phyloP scores from a whole-genome alignment of 1,140 invertebrate genomes.

The Magallana ariakensis region DNA sequence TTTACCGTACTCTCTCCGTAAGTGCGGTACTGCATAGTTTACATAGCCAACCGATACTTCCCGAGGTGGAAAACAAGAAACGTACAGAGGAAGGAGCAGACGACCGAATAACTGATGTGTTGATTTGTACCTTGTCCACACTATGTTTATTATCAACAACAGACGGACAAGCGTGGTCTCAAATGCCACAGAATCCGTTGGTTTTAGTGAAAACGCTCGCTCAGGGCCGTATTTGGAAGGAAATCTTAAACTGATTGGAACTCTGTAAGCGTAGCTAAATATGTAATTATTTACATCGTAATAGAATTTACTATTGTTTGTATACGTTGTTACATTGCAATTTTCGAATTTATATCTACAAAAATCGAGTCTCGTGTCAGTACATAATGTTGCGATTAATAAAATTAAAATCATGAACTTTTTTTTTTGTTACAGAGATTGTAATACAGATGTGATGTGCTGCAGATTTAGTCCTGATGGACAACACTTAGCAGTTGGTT shows the following conservation, averaged over 20 bases:
- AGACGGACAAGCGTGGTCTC: conserved; percentile 40
- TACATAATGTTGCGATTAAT: neutral
- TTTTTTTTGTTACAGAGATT: conserved; percentile 65
- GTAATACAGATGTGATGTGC: conserved; percentile 71
- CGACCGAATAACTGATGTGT: conserved; percentile 29
- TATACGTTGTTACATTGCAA: too few species aligned
- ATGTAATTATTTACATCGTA: too few species aligned
- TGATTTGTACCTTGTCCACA: neutral
- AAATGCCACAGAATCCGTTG: neutral
- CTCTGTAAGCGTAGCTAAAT: conserved; percentile 62
- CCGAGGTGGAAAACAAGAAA: neutral
- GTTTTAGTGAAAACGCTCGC: conserved; percentile 47
- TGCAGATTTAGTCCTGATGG: conserved; percentile 71
- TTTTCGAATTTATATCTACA: too few species aligned
- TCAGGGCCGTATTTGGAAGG: conserved; percentile 69
- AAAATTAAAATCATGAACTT: neutral
- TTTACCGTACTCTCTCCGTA: neutral
- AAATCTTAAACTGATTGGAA: conserved; percentile 67
- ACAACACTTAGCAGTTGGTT: conserved; percentile 68
- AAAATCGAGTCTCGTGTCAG: neutral
- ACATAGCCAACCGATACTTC: conserved; percentile 19
- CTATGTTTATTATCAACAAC: conserved; percentile 35
- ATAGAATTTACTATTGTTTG: too few species aligned
- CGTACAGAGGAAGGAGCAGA: conserved; percentile 1
- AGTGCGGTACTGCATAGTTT: conserved; percentile 43